A percentile compares a stretch with the other conserved stretches of the same genome.
phyloP scores from a whole-genome alignment of 2,888 invertebrate species.

The Syrphus vitripennis region DNA sequence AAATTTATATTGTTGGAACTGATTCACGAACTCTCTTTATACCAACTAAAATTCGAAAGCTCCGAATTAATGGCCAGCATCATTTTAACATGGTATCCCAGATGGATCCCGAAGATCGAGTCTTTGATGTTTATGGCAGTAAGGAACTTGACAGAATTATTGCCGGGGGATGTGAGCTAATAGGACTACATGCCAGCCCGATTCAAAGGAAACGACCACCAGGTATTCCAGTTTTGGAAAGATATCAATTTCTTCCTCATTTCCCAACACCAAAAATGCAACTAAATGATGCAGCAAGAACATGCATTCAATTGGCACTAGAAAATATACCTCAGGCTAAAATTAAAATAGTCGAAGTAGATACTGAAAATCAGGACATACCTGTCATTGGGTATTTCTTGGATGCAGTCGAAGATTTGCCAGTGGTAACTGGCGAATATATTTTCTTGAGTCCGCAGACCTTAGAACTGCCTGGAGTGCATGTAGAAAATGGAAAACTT shows the following conservation, averaged over 20 bases:
- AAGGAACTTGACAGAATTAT: conserved; percentile 79
- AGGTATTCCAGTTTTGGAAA: conserved; percentile 89
- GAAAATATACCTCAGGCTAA: conserved; percentile 87
- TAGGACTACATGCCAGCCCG: conserved; percentile 89
- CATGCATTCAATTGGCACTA: conserved; percentile 86
- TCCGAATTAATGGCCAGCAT: conserved; percentile 86
- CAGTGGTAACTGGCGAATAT: conserved; percentile 86
- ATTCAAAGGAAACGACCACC: conserved; percentile 87
- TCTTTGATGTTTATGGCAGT: conserved; percentile 78
- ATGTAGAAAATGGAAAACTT: conserved; percentile 85
- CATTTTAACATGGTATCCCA: conserved; percentile 83
- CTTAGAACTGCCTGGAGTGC: conserved; percentile 81
- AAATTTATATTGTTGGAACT: conserved; percentile 88
- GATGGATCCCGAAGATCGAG: conserved; percentile 76
- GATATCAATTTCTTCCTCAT: conserved; percentile 88
- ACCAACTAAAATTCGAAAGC: conserved; percentile 88
- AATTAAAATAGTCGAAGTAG: conserved; percentile 84
- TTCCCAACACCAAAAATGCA: conserved; percentile 75
- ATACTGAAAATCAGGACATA: conserved; percentile 81
- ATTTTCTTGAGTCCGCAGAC: conserved; percentile 81
- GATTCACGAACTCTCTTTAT: conserved; percentile 87
- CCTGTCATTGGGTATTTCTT: conserved; percentile 83
- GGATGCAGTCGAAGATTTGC: conserved; percentile 85
- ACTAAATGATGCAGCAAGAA: conserved; percentile 82
- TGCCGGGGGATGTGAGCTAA: conserved; percentile 89